Conservation (phyloP, 2,113 vertebrate genomes). For the Pelmatolapia mariae region DNA sequence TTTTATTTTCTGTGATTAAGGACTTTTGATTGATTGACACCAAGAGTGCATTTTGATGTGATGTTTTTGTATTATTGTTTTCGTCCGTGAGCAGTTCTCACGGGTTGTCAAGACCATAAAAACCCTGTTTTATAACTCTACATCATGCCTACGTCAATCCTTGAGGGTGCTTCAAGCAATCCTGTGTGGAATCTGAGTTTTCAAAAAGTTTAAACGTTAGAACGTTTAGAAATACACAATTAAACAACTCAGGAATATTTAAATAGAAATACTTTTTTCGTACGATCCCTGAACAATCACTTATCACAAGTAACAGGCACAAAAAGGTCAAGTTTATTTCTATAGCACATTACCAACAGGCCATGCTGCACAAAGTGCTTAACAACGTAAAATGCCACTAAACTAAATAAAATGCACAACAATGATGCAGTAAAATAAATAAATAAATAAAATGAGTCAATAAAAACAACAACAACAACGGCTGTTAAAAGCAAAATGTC, state of each 20-base stretch:
- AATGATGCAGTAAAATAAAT: neutral
- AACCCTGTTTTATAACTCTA: neutral
- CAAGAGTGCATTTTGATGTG: neutral
- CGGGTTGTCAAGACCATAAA: neutral
- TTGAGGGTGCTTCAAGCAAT: neutral
- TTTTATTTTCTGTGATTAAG: neutral
- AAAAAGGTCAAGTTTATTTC: neutral
- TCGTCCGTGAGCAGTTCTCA: neutral
- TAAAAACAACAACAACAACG: neutral
- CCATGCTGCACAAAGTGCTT: neutral
- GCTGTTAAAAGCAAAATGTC: neutral
- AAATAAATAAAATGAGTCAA: neutral
- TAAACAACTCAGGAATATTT: neutral
- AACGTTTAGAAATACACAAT: neutral
- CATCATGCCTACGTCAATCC: neutral
- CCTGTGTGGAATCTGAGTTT: neutral
- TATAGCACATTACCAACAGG: fast-evolving
- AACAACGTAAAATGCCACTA: neutral
- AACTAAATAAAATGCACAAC: neutral
- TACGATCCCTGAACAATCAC: neutral
- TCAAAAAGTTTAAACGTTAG: neutral
- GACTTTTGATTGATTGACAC: neutral
- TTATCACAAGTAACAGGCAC: neutral
- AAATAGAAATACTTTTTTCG: fast-evolving
- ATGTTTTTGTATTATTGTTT: neutral